A percentile compares a stretch with the other conserved stretches of the same genome.
Conservation (phyloP, 2,113 vertebrate genomes). For the Rhinolophus sinicus region DNA sequence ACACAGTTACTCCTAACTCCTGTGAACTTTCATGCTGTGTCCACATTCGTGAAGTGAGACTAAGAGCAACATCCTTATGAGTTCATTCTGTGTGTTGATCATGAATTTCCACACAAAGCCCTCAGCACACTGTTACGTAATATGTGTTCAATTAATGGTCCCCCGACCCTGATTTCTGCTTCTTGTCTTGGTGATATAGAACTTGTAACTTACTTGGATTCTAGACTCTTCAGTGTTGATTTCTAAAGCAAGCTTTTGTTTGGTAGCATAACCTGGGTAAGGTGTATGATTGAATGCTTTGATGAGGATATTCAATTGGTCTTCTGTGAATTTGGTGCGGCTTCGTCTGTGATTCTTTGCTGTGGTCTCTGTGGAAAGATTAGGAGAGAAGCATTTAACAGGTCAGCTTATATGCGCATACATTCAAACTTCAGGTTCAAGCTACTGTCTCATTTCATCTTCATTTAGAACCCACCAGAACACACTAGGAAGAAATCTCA, state of each 20-base stretch:
- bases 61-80: neutral
- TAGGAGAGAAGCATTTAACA: neutral
- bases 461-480: neutral
- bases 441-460: neutral
- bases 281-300: neutral
- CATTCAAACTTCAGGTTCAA: neutral
- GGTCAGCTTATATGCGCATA: neutral
- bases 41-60: neutral
- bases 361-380: neutral
- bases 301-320: conserved; percentile 22
- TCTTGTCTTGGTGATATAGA: neutral
- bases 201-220: neutral
- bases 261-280: neutral
- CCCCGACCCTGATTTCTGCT: neutral
- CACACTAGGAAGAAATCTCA: neutral
- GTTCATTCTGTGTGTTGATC: neutral
- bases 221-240: neutral
- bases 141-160: fast-evolving
- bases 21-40: neutral
- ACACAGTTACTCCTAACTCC: neutral
- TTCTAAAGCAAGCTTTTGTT: neutral
- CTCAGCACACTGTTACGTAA: neutral
- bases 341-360: neutral
- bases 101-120: neutral
- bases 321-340: neutral